A percentile compares a stretch with the other conserved stretches of the same genome.
These are phyloP conservation scores for Craniophora ligustri DNA, from an alignment of 2,888 invertebrate genomes.

Conservation along the genomic window DNA sequence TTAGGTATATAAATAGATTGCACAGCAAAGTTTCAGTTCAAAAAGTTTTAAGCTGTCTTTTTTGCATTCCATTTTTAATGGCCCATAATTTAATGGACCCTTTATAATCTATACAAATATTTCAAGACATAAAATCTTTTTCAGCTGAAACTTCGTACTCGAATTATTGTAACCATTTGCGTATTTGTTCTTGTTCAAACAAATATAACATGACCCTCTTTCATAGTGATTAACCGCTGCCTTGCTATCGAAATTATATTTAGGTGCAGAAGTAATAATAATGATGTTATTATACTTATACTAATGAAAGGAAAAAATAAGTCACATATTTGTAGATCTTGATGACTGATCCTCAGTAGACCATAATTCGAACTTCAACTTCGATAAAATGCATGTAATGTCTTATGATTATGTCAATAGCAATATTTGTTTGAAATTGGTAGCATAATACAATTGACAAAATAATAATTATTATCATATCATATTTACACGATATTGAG, in stretches of 20 bases:
- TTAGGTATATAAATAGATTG: slow-evolving; percentile 2
- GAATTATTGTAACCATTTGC: background rate
- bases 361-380: too few species aligned
- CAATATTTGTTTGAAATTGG: background rate
- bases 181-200: background rate
- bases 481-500: too few species aligned
- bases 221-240: slow-evolving; percentile 28
- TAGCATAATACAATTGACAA: too few species aligned
- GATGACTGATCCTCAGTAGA: too few species aligned
- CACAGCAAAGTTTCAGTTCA: slow-evolving; percentile 7
- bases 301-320: background rate
- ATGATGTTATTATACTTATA: background rate
- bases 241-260: slow-evolving; percentile 28
- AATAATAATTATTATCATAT: too few species aligned
- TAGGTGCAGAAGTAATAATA: slow-evolving; percentile 35
- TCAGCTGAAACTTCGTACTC: background rate
- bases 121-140: slow-evolving; percentile 9
- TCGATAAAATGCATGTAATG: background rate
- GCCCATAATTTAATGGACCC: background rate
- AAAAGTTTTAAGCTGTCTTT: slow-evolving; percentile 4
- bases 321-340: too few species aligned
- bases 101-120: background rate
- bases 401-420: background rate
- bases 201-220: background rate
- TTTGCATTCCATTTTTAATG: background rate